Evolutionary conservation across 2,888 invertebrate species (phyloP), one percentile per base, ranked within the genome.

Genomic region (Coenonympha arcania): DNA sequence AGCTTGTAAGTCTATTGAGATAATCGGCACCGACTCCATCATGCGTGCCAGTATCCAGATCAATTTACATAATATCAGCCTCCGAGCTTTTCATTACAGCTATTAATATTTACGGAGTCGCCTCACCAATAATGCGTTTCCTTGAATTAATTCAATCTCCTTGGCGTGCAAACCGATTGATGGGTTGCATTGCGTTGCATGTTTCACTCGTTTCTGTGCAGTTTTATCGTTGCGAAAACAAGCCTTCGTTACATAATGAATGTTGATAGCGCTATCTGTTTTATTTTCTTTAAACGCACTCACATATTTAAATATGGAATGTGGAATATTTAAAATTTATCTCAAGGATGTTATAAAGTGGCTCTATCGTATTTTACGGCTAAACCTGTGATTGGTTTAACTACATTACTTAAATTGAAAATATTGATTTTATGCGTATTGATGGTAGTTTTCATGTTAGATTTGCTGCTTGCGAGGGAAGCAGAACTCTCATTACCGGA

Each of bases 11-110:
- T 43, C 70, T 75, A 74, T 77, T 76, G 71, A 76, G 72, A 75
- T 73, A 69, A 72, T 75, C 69, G 61, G 63, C 62, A 61, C 16
- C 34, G 16, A 36, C 65, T 59, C 65, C 65, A 60, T 61, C 60
- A 58, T 61, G 60, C 43, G 47, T 59, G 54, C 62, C 56, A 59
- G 67, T 66, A 62, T 66, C 65, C 68, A 59, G 66, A 66, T 67
- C 66, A 67, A 73, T 79, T 78, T 74, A 71, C 76, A 76, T 78
- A 73, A 79, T 75, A 67, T 64, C 65, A 62, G 61, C 68, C 71
- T 62, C 65, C 66, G 64, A 61, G 65, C 64, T 60, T 58, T 60
- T 67, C 69, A 73, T 76, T 72, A 73, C 64, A 59, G 56, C 62
- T 63, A 71, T 76, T 70, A 73, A 72, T 76, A 69, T 76, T 76